Conservation (phyloP, 2,113 vertebrate species). For the Gymnogyps californianus region DNA sequence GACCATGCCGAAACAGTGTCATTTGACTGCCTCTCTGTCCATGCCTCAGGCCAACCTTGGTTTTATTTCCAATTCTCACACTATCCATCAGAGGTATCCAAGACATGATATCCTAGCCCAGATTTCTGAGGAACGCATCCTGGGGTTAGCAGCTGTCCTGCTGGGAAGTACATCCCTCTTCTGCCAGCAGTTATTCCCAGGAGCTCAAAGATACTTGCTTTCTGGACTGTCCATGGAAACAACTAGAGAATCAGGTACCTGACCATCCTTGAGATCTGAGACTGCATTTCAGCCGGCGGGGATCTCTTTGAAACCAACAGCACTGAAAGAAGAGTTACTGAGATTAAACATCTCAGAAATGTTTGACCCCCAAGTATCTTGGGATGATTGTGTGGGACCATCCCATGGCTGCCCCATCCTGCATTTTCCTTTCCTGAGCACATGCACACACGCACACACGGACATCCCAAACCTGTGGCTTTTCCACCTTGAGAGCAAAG, state of each 20-base stretch:
- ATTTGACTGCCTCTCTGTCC: neutral
- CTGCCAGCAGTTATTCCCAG: neutral
- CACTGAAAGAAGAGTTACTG: neutral
- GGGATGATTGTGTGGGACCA: neutral
- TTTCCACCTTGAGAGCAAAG: neutral
- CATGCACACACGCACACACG: neutral
- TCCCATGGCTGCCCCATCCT: neutral
- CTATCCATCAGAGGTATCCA: neutral
- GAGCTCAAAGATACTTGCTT: neutral
- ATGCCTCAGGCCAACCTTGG: neutral
- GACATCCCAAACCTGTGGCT: neutral
- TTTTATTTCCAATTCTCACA: neutral
- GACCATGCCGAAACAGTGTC: neutral
- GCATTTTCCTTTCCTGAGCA: neutral
- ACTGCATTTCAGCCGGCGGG: fast-evolving
- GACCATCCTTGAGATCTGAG: neutral
- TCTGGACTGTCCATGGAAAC: neutral
- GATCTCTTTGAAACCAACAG: neutral
- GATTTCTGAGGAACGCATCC: neutral
- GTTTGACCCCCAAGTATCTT: neutral
- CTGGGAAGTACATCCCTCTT: neutral
- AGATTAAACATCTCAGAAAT: neutral
- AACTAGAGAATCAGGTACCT: neutral
- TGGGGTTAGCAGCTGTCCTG: neutral
- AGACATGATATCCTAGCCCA: neutral